Evolutionary conservation across 1,140 invertebrate species (phyloP).

Genomic region (Whitmania pigra): DNA sequence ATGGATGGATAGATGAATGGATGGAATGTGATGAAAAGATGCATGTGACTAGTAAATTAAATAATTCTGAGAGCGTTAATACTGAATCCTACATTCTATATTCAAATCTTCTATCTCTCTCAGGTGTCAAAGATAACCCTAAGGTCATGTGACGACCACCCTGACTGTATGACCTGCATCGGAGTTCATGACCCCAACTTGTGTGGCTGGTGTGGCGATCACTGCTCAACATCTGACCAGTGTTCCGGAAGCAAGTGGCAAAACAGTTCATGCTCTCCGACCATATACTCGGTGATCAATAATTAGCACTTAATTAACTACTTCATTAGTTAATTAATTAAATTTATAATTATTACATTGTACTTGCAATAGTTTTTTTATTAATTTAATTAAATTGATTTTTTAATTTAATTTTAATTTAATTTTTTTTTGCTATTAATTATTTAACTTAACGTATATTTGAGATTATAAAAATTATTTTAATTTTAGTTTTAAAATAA

Average conservation of each 20-base stretch:
- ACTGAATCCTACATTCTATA: background rate
- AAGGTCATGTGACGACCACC: constrained; percentile 33
- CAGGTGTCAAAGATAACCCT: constrained; percentile 36
- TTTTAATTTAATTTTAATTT: no score
- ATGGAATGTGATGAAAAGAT: no score
- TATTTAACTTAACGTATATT: no score
- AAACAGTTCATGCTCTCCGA: constrained; percentile 25
- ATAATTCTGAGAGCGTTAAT: no score
- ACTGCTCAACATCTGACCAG: constrained; percentile 30
- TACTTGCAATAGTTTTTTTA: no score
- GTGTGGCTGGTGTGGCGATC: constrained; percentile 38
- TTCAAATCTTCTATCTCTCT: constrained; percentile 5
- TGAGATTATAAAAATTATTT: constrained; percentile 14
- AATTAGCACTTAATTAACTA: background rate
- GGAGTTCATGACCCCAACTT: constrained; percentile 32
- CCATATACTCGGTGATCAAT: constrained; percentile 19
- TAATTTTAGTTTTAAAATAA: background rate
- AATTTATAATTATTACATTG: no score
- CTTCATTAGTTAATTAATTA: constrained; percentile 1
- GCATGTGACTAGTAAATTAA: no score
- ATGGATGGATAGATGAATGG: no score
- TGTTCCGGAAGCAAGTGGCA: constrained; percentile 25
- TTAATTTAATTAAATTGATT: no score
- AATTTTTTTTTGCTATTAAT: no score
- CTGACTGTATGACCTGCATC: constrained; percentile 35